A percentile compares a stretch with the other conserved stretches of the same genome.
Conservation (phyloP, 2,113 vertebrate genomes). For the Vidua macroura region DNA sequence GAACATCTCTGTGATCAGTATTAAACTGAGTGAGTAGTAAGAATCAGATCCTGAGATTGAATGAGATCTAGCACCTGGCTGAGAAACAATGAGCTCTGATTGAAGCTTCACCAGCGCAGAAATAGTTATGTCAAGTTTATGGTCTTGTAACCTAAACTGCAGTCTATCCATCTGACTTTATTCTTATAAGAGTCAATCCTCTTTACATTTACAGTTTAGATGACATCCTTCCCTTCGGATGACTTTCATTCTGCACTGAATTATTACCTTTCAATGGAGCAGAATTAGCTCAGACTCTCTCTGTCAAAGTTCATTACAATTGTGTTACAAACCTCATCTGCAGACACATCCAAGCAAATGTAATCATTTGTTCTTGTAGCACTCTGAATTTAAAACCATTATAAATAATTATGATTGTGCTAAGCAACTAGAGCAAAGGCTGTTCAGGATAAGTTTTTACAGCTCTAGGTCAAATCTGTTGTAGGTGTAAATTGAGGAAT, state of each 20-base stretch:
- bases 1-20: background rate
- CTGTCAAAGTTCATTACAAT: background rate
- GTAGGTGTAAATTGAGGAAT: background rate
- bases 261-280: background rate
- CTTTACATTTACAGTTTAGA: background rate
- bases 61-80: background rate
- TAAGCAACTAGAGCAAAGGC: background rate
- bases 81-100: background rate
- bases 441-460: background rate
- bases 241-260: background rate
- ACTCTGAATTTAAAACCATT: background rate
- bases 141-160: background rate
- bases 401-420: background rate
- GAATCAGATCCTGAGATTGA: background rate
- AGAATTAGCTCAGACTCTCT: background rate
- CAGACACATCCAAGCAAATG: background rate
- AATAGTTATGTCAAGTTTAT: background rate
- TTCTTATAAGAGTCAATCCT: background rate
- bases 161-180: background rate
- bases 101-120: background rate
- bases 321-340: constrained; percentile 9
- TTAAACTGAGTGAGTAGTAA: background rate
- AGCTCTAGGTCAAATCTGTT: background rate
- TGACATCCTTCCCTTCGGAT: background rate
- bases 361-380: background rate